Evolutionary conservation across 2,113 vertebrate species (phyloP), one percentile per base, ranked within the genome.

Genomic region (Lophura nycthemera): DNA sequence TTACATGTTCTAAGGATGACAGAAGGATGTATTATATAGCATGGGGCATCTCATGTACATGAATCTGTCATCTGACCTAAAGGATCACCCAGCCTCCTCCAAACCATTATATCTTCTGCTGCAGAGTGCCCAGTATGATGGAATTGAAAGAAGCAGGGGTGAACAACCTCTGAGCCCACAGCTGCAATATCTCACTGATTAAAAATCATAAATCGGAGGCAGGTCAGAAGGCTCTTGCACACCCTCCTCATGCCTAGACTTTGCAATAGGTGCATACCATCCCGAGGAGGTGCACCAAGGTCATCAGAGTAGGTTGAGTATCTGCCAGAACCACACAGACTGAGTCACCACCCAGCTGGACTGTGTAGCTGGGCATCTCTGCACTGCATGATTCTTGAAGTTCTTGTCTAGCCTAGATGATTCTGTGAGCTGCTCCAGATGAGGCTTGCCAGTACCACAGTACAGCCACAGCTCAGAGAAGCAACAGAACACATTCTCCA

Each of bases 11-110:
- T 76, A 52, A 85, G 59, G 57, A 21, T 79, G 29, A 52, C 30
- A 71, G 0, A 22, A n/a, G 10, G 22, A 19, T 3, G 0, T 34
- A 16, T 57, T 70, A 32, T 9, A 14, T 4, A 29, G 9, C 34
- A 19, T 3, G 27, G 34, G 19, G 12, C 32, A 64, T 45, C 36
- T 56, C 52, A 29, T 2, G 0, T 40, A 25, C 8, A 2, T 3
- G 42, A 40, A 47, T 42, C 47, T 83, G 42, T 38, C 8, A 3
- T 40, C 5, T 19, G 47, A 52, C 22, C 47, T 34, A 34, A 52
- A 69, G 47, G 52, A 57, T 24, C 19, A 59, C 16, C 30, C 66
- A 7, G 13, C 47, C 11, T 80, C 67, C 59, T 59, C 63, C 67
- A 43, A 52, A 73, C 19, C 38, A 34, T 40, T 47, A 38, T 36